phyloP scores from a whole-genome alignment of 1,140 invertebrate species.

The Drosophila sp. region DNA sequence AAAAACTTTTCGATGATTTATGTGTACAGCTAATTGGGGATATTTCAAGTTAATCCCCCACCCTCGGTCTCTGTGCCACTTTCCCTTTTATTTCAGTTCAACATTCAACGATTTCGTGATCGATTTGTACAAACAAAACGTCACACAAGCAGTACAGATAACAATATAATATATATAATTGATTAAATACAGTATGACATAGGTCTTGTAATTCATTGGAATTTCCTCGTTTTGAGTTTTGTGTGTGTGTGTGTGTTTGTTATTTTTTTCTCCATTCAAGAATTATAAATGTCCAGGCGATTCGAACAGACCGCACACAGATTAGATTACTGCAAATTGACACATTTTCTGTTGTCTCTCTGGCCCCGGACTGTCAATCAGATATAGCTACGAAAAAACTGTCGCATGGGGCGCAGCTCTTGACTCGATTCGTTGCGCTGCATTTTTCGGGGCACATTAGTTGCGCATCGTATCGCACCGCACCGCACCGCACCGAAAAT shows the following conservation, averaged over 20 bases:
- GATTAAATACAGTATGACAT: constrained; percentile 65
- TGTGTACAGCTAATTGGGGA: constrained; percentile 74
- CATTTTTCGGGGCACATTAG: constrained; percentile 47
- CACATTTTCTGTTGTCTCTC: constrained; percentile 62
- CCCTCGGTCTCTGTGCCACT: constrained; percentile 57
- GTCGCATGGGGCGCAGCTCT: constrained; percentile 44
- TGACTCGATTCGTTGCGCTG: constrained; percentile 66
- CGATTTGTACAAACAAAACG: constrained; percentile 75
- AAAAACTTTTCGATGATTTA: constrained; percentile 31
- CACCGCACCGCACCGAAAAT: not conserved
- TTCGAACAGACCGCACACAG: constrained; percentile 63
- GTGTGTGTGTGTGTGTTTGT: too few relatives aligned
- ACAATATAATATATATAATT: constrained; percentile 69
- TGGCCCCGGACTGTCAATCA: constrained; percentile 35
- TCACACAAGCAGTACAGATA: constrained; percentile 42
- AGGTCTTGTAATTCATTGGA: constrained; percentile 61
- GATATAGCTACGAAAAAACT: constrained; percentile 32
- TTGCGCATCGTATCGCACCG: constrained; percentile 16
- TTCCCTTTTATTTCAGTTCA: constrained; percentile 38
- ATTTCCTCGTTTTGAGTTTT: constrained; percentile 22
- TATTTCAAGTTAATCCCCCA: constrained; percentile 38
- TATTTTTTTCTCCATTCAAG: constrained; percentile 25
- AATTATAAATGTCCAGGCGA: constrained; percentile 12
- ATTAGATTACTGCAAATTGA: constrained; percentile 82
- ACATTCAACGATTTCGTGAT: constrained; percentile 47